Conservation (phyloP, 2,888 invertebrate species). For the Dusona sp. region DNA sequence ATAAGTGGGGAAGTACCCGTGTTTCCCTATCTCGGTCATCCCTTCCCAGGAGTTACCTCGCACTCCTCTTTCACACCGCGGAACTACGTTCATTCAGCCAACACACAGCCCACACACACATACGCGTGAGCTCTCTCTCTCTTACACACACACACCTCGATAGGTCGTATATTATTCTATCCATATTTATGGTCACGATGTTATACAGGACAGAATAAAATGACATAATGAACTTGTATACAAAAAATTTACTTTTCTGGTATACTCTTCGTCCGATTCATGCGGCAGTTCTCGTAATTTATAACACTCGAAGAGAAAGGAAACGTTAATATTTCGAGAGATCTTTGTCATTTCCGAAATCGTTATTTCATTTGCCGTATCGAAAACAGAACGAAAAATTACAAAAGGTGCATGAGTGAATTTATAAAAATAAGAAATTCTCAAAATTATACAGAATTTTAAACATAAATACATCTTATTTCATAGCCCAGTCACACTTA, state of each 20-base stretch:
- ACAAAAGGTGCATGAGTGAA: neutral
- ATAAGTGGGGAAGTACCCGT: constrained; percentile 57
- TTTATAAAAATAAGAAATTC: too few species aligned
- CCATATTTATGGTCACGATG: neutral
- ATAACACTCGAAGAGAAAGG: neutral
- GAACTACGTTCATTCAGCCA: constrained; percentile 54
- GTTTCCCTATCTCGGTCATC: constrained; percentile 47
- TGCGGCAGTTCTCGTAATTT: neutral
- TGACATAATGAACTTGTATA: neutral
- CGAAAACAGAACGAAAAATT: neutral
- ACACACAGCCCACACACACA: neutral
- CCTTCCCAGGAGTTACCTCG: constrained; percentile 12
- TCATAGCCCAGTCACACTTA: neutral
- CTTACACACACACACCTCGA: neutral
- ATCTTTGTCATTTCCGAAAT: neutral
- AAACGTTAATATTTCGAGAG: neutral
- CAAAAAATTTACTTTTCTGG: neutral
- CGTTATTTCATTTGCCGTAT: neutral
- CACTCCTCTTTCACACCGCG: neutral
- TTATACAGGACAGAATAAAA: neutral
- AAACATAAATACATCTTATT: neutral
- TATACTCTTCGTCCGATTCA: neutral
- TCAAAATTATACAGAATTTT: neutral
- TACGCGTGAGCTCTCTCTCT: too few species aligned
- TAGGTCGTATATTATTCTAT: neutral